Conservation (phyloP, 2,888 invertebrate genomes). For the Lepidonotus clava region DNA sequence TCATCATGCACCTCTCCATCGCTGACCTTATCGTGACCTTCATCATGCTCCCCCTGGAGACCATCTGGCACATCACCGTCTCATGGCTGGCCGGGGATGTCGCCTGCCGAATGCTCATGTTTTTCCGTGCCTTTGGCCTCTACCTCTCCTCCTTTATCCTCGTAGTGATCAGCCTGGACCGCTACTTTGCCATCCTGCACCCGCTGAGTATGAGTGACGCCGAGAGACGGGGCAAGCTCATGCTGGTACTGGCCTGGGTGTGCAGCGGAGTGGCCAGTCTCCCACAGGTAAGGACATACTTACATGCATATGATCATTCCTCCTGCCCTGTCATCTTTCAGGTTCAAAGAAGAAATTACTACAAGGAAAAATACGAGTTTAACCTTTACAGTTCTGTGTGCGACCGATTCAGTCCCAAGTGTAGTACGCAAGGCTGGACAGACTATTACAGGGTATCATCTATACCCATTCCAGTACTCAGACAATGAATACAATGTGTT, state of each 20-base stretch:
- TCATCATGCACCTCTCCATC: conserved; percentile 89
- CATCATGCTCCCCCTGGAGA: conserved; percentile 86
- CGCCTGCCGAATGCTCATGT: conserved; percentile 87
- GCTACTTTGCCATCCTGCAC: conserved; percentile 89
- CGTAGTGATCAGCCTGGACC: conserved; percentile 88
- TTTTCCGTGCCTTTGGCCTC: conserved; percentile 87
- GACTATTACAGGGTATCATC: no score
- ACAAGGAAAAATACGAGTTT: no score
- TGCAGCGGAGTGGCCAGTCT: conserved; percentile 85
- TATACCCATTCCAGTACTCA: no score
- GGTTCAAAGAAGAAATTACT: no score
- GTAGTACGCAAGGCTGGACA: no score
- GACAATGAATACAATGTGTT: no score
- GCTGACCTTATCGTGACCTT: conserved; percentile 91
- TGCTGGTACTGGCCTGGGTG: conserved; percentile 87
- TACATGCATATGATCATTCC: no score
- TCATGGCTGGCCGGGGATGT: conserved; percentile 88
- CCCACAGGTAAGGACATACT: conserved; percentile 83
- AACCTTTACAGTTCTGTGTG: no score
- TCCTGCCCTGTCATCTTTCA: no score
- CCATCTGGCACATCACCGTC: conserved; percentile 87
- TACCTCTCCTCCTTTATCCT: conserved; percentile 88
- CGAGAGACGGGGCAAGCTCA: conserved; percentile 86
- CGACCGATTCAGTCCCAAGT: no score
- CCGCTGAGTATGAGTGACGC: conserved; percentile 86